Evolutionary conservation across 2,797 vertebrate genomes (phyloP).

Genomic region (Hapalemur alaotrensis): DNA sequence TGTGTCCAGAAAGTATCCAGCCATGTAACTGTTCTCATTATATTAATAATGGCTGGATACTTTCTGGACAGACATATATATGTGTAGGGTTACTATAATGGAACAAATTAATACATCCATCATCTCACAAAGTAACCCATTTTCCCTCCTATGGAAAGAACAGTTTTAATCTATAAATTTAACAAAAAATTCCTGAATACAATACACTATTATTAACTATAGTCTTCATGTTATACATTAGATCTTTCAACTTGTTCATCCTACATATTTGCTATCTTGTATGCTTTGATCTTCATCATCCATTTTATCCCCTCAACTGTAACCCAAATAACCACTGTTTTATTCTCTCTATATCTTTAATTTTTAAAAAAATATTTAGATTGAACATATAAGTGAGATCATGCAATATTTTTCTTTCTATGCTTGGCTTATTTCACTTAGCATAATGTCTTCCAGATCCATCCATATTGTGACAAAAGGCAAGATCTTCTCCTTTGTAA

Average conservation of each 20-base stretch:
- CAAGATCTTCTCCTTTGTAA: neutral
- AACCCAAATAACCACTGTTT: neutral
- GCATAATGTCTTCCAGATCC: neutral
- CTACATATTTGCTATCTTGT: neutral
- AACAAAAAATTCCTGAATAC: neutral
- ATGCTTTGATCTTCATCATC: neutral
- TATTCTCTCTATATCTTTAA: neutral
- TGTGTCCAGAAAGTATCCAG: too few relatives aligned
- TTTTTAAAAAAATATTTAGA: neutral
- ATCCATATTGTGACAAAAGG: neutral
- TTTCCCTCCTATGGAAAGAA: neutral
- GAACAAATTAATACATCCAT: neutral
- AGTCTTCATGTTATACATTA: neutral
- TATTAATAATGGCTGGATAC: too few relatives aligned
- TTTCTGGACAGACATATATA: too few relatives aligned
- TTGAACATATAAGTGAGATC: neutral
- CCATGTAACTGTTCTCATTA: too few relatives aligned
- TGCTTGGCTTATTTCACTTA: neutral
- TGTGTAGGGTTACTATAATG: neutral
- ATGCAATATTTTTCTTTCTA: neutral
- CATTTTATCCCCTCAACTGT: neutral
- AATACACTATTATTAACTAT: neutral
- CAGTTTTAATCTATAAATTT: neutral
- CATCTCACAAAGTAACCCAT: neutral
- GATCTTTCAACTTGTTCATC: neutral